These are phyloP conservation scores for Lepilemur ruficaudatus DNA, from an alignment of 2,797 vertebrate species.

Conservation along the genomic window DNA sequence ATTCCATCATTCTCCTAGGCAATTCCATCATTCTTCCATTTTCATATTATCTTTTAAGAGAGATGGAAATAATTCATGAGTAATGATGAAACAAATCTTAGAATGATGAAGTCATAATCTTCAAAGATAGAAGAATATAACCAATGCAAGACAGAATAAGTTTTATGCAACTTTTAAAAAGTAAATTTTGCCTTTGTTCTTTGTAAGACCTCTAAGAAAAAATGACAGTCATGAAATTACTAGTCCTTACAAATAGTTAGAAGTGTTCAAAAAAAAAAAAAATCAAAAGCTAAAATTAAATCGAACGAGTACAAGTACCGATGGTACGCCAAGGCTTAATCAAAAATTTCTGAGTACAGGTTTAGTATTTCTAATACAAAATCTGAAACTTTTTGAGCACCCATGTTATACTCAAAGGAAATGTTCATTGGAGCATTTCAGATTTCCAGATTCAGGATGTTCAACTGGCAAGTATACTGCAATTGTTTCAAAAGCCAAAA, in stretches of 20 bases:
- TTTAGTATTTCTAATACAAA: not conserved
- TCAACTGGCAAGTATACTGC: not conserved
- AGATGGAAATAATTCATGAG: not conserved
- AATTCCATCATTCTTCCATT: not conserved
- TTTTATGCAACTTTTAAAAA: not conserved
- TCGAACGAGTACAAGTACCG: not conserved
- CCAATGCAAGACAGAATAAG: not conserved
- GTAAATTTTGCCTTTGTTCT: not conserved
- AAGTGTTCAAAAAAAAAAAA: not conserved
- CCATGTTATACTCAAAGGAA: not conserved
- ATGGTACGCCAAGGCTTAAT: not conserved
- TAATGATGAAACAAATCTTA: not conserved
- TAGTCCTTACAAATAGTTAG: not conserved
- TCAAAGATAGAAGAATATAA: not conserved
- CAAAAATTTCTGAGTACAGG: not conserved
- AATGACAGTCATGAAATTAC: not conserved
- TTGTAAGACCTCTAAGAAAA: not conserved
- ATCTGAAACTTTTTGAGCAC: not conserved
- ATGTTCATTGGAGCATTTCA: not conserved
- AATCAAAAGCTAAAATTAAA: not conserved
- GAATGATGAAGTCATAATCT: not conserved
- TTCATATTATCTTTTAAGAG: not conserved
- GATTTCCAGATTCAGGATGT: not conserved
- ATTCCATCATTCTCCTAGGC: not conserved
- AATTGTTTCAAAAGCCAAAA: not conserved